A percentile compares a stretch with the other conserved stretches of the same genome.
Conservation (phyloP, 2,113 vertebrate genomes). For the Tenebrosternarchus preto region DNA sequence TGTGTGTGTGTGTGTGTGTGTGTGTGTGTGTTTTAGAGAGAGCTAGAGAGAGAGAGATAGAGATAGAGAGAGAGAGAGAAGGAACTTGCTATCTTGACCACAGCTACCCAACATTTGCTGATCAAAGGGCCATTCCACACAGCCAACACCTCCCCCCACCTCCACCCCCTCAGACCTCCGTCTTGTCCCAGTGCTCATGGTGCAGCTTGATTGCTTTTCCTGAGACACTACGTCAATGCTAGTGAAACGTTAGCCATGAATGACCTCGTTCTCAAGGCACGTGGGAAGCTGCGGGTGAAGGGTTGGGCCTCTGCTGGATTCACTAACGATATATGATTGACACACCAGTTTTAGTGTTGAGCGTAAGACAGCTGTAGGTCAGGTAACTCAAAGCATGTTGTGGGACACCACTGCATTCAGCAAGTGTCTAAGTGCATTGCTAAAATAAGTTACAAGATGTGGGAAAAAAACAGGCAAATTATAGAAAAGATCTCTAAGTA, state of each 20-base stretch:
- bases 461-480: too few species aligned
- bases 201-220: constrained; percentile 65
- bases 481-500: neutral
- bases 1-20: constrained; percentile 17
- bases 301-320: constrained; percentile 12
- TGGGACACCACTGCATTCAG: neutral
- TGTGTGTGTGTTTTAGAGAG: neutral
- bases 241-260: constrained; percentile 58
- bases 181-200: constrained; percentile 27
- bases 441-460: neutral
- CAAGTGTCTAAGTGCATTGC: neutral
- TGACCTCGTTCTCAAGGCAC: constrained; percentile 32
- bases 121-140: constrained; percentile 44
- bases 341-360: neutral
- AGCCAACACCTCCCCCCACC: too few species aligned
- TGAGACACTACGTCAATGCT: constrained; percentile 57
- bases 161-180: too few species aligned
- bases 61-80: too few species aligned
- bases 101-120: constrained; percentile 38
- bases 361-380: neutral
- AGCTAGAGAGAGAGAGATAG: constrained; percentile 13
- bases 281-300: constrained; percentile 14
- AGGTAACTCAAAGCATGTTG: neutral
- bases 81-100: constrained; percentile 42
- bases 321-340: constrained; percentile 2